Evolutionary conservation across 1,140 invertebrate genomes (phyloP).

Genomic region (Drosophila varians): DNA sequence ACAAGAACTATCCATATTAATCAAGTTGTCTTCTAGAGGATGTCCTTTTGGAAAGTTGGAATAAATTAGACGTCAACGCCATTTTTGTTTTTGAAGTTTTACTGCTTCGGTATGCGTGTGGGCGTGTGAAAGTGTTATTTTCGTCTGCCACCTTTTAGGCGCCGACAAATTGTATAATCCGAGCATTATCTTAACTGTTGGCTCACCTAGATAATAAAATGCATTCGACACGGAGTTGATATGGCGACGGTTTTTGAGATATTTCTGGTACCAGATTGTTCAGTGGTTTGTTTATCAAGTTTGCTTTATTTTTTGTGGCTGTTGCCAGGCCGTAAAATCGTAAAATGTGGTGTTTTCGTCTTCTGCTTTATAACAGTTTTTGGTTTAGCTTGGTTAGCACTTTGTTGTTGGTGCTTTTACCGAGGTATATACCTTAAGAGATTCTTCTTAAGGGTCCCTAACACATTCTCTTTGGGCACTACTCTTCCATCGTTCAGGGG

Average conservation of each 20-base stretch:
- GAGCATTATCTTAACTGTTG: constrained; percentile 43
- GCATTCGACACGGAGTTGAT: constrained; percentile 35
- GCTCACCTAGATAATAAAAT: constrained; percentile 30
- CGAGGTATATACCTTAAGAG: constrained; percentile 16
- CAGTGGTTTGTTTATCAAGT: constrained; percentile 48
- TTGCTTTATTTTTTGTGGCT: constrained; percentile 13
- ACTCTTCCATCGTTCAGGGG: constrained; percentile 18
- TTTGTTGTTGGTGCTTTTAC: constrained; percentile 6
- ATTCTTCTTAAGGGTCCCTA: constrained; percentile 17
- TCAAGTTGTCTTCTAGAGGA: no score
- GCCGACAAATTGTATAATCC: constrained; percentile 52
- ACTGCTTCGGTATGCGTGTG: constrained; percentile 14
- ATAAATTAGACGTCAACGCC: background rate
- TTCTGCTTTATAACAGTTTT: constrained; percentile 51
- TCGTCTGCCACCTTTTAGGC: constrained; percentile 74
- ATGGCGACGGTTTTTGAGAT: constrained; percentile 5
- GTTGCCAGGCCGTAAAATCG: constrained; percentile 50
- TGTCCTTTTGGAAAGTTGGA: no score
- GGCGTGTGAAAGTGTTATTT: constrained; percentile 31
- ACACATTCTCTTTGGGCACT: constrained; percentile 2
- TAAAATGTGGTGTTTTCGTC: constrained; percentile 42
- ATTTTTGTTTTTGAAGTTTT: background rate
- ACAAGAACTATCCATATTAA: no score
- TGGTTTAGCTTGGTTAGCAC: constrained; percentile 31
- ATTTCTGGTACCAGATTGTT: constrained; percentile 31